Evolutionary conservation across 2,797 vertebrate species (phyloP).

Genomic region (Hybognathus amarus): DNA sequence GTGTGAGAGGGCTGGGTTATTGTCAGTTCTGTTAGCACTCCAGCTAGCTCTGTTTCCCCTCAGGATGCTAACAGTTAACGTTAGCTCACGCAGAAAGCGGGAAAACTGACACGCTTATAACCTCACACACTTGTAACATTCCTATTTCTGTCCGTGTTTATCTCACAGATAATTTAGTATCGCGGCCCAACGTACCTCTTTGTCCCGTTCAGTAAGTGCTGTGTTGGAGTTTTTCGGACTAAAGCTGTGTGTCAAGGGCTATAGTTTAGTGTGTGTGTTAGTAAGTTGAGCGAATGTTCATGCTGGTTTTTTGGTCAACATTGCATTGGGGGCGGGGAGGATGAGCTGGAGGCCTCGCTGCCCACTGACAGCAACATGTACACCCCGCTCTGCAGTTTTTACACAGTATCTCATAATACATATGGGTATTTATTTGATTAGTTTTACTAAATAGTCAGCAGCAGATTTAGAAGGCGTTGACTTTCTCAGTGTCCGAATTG

Average conservation of each 20-base stretch:
- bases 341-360: constrained; percentile 59
- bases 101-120: constrained; percentile 2
- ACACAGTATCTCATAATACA: background rate
- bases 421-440: background rate
- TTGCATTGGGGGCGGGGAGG: constrained; percentile 70
- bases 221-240: constrained; percentile 50
- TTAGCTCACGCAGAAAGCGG: constrained; percentile 42
- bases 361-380: constrained; percentile 45
- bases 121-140: background rate
- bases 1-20: constrained; percentile 19
- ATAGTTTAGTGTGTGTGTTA: constrained; percentile 57
- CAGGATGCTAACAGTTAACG: constrained; percentile 41
- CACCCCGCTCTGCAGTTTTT: background rate
- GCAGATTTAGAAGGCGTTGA: background rate
- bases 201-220: constrained; percentile 52
- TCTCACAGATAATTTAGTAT: background rate
- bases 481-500: background rate
- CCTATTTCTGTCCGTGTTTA: background rate
- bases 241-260: constrained; percentile 35
- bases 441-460: background rate
- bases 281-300: constrained; percentile 68
- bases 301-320: constrained; percentile 80
- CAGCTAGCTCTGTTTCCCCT: constrained; percentile 42
- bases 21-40: constrained; percentile 30
- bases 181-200: constrained; percentile 67